These are phyloP conservation scores for Alethe castanea DNA, from an alignment of 2,113 vertebrate species.

Conservation along the genomic window DNA sequence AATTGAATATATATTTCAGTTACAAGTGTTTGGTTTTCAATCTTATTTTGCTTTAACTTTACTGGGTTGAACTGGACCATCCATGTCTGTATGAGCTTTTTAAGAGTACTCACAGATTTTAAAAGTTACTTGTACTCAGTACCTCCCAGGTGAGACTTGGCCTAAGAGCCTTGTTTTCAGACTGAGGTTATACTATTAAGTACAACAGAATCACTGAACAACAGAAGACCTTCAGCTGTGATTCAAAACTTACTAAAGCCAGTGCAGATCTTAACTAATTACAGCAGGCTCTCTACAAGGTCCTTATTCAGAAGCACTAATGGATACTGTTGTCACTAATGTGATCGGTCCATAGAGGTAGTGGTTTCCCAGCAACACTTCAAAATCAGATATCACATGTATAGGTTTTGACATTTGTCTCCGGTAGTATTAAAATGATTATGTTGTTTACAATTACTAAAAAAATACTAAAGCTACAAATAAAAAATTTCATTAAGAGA, in stretches of 20 bases:
- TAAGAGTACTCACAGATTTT: not conserved
- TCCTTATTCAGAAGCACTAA: not conserved
- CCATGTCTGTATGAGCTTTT: not conserved
- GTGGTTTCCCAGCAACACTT: not conserved
- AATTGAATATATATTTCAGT: not conserved
- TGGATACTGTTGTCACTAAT: not conserved
- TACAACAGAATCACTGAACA: not conserved
- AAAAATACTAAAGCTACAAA: not conserved
- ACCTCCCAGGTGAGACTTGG: not conserved
- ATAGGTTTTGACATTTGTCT: not conserved
- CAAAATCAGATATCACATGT: not conserved
- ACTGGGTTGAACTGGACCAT: not conserved
- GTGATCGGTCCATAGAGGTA: not conserved
- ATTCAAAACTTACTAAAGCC: not conserved
- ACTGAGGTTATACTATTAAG: not conserved
- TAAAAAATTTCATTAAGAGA: not conserved
- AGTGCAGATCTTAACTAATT: not conserved
- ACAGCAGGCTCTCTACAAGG: not conserved
- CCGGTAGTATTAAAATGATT: not conserved
- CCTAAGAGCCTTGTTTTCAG: not conserved
- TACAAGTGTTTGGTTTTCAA: not conserved
- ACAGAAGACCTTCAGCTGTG: not conserved
- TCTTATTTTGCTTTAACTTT: not conserved
- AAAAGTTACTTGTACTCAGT: not conserved
- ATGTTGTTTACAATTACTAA: not conserved